Percentiles rank a stretch among this genome's conserved stretches.
phyloP scores from a whole-genome alignment of 2,888 invertebrate species.

The Tubulanus polymorphus region DNA sequence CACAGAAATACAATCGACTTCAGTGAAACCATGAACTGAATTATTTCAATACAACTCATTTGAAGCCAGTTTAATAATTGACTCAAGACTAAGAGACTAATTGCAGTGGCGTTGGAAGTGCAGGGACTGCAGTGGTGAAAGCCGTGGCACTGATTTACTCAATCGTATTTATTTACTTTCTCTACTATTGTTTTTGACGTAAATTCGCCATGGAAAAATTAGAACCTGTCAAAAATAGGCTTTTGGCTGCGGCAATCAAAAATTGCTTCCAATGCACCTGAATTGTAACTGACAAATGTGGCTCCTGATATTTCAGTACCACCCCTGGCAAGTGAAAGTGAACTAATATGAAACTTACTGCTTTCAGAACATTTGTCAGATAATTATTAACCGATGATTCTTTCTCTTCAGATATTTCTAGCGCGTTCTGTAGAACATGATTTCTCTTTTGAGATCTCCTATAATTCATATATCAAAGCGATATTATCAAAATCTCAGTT shows the following conservation, averaged over 20 bases:
- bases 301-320: background rate
- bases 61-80: too few species aligned
- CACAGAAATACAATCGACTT: background rate
- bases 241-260: too few species aligned
- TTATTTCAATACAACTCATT: too few species aligned
- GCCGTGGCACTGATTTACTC: too few species aligned
- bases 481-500: conserved; percentile 1
- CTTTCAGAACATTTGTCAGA: conserved; percentile 39
- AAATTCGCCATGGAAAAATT: too few species aligned
- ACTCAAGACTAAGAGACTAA: too few species aligned
- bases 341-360: conserved; percentile 22
- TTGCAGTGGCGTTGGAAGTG: too few species aligned
- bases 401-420: conserved; percentile 42
- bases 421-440: conserved; percentile 34
- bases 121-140: too few species aligned
- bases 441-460: conserved; percentile 42
- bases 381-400: conserved; percentile 41
- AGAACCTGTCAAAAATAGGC: too few species aligned
- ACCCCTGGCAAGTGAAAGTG: background rate
- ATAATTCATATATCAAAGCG: background rate
- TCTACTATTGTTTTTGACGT: too few species aligned
- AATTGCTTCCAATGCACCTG: background rate
- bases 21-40: too few species aligned
- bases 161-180: too few species aligned
- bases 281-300: background rate